A percentile compares a stretch with the other conserved stretches of the same genome.
phyloP scores from a whole-genome alignment of 2,888 invertebrate genomes.

The Meloe dianella region DNA sequence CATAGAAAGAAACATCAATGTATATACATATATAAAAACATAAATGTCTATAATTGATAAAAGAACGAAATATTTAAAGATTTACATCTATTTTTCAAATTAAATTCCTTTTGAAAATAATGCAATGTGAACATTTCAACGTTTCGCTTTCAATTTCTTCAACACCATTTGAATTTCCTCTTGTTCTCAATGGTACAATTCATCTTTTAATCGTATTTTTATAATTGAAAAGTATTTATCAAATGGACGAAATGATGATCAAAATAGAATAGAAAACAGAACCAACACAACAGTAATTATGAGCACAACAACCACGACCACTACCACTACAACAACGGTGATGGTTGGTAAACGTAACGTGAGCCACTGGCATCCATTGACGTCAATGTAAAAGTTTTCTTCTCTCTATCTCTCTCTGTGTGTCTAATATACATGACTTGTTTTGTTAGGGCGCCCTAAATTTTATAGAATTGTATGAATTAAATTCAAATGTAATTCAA shows the following conservation, averaged over 20 bases:
- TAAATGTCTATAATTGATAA: background rate
- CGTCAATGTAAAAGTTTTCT: slow-evolving; percentile 48
- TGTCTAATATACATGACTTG: slow-evolving; percentile 25
- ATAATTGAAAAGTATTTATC: no score
- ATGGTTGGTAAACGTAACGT: slow-evolving; percentile 30
- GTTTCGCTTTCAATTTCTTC: background rate
- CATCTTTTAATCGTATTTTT: no score
- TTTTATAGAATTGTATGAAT: slow-evolving; percentile 21
- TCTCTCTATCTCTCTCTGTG: slow-evolving; percentile 17
- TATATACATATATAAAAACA: background rate
- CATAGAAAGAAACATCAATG: no score
- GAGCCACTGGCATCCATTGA: slow-evolving; percentile 50
- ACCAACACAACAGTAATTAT: background rate
- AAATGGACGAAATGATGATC: background rate
- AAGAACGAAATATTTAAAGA: background rate
- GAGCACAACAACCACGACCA: slow-evolving; percentile 9
- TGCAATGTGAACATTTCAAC: background rate
- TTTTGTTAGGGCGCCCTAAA: slow-evolving; percentile 27
- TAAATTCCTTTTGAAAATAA: no score
- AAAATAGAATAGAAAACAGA: background rate
- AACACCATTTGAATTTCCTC: no score
- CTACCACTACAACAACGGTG: slow-evolving; percentile 7
- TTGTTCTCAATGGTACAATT: no score
- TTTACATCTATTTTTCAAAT: background rate
- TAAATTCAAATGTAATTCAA: background rate